Base-by-base conservation (phyloP, 2,888 invertebrate genomes). In the Cylindroiulus punctatus region DNA sequence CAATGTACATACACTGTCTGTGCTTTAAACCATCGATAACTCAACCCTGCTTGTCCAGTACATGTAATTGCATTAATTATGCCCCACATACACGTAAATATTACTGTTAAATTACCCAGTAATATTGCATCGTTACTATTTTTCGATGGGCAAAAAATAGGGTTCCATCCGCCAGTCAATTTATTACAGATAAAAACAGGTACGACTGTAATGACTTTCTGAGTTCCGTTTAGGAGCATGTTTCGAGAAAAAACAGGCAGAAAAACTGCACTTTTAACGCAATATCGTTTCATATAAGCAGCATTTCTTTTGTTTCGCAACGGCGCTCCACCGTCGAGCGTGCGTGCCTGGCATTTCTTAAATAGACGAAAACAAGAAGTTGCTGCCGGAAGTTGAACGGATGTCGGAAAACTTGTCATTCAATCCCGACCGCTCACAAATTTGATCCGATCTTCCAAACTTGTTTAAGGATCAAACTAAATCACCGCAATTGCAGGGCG, bases 211-310 rank as follows among this genome's bases (percentile, higher is more conserved):
- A 57, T 8, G 57, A n/a, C 57, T n/a, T 57, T 57, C 57, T 5
- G 57, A 57, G 22, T 57, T 57, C 8, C 57, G 57, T 57, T 57
- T n/a, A 57, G 57, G n/a, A 57, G 22, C 57, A 19, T 57, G 22
- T 57, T 57, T 57, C n/a, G n/a, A 57, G 57, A 57, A 19, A 19
- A 19, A 22, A 22, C 8, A 19, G 57, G n/a, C 5, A n/a, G 57
- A n/a, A 57, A 57, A 52, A 52, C 14, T 47, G n/a, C 57, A 57
- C 57, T 57, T 57, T 57, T 57, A 3, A 19, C 57, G 19, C 57
- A 57, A 57, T 57, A 19, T 57, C 57, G 57, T n/a, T 57, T 57
- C 57, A 57, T 57, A 57, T n/a, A n/a, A 57, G 22, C 57, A 57
- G 19, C n/a, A n/a, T n/a, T 57, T 57, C n/a, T n/a, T 57, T 57